A percentile compares a stretch with the other conserved stretches of the same genome.
Conservation (phyloP, 2,797 vertebrate species). For the Alca torda region DNA sequence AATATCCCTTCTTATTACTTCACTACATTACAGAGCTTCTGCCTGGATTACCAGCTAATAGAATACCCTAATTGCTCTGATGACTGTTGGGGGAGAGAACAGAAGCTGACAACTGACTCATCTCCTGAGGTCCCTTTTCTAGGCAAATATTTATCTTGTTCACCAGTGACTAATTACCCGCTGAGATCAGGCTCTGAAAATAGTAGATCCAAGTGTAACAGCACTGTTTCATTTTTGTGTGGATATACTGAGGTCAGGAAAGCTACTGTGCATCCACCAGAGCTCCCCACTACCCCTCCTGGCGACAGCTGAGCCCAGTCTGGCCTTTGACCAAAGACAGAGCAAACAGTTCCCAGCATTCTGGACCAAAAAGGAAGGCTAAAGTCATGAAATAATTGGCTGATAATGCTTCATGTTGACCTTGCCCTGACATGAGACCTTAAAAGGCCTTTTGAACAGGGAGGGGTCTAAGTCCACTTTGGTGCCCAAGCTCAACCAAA, state of each 20-base stretch:
- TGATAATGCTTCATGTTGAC: background rate
- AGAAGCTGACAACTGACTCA: conserved; percentile 6
- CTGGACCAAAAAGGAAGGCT: background rate
- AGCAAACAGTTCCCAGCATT: background rate
- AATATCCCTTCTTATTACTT: conserved; percentile 30
- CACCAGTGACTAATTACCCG: background rate
- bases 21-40: background rate
- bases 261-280: background rate
- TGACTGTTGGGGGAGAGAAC: background rate
- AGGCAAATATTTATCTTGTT: background rate
- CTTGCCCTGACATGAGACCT: background rate
- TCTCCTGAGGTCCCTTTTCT: background rate
- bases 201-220: background rate
- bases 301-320: background rate
- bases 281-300: background rate
- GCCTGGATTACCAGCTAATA: background rate
- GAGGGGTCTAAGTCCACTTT: accelerated
- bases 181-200: background rate
- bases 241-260: background rate
- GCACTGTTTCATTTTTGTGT: background rate
- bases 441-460: background rate
- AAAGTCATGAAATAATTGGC: background rate
- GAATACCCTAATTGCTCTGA: background rate
- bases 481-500: background rate
- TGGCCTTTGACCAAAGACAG: background rate